Conservation (phyloP, 2,113 vertebrate genomes). For the Pipa parva region DNA sequence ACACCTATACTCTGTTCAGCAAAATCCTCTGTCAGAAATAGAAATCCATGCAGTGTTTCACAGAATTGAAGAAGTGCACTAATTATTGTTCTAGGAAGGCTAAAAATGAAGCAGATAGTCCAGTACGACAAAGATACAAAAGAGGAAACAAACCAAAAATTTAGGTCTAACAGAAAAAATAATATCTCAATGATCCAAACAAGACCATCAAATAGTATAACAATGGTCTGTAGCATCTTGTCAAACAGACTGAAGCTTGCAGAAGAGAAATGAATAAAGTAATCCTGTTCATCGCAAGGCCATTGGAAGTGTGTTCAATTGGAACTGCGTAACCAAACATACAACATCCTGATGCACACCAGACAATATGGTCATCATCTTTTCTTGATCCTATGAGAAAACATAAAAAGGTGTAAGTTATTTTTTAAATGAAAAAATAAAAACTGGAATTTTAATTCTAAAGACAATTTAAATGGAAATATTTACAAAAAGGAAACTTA, state of each 20-base stretch:
- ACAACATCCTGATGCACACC: no score
- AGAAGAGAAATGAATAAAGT: background rate
- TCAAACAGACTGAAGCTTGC: conserved; percentile 21
- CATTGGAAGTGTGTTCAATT: no score
- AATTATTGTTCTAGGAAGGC: conserved; percentile 66
- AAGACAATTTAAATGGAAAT: background rate
- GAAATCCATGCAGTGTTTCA: conserved; percentile 57
- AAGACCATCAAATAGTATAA: conserved; percentile 67
- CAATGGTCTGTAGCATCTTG: conserved; percentile 83
- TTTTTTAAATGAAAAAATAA: no score
- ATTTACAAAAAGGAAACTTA: background rate
- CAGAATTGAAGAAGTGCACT: conserved; percentile 61
- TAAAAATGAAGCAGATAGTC: conserved; percentile 64
- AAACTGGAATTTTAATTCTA: no score
- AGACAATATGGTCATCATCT: no score
- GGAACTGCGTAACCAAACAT: no score
- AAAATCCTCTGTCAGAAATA: conserved; percentile 57
- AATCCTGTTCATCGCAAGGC: background rate
- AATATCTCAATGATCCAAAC: conserved; percentile 71
- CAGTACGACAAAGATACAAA: conserved; percentile 67
- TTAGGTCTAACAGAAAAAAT: conserved; percentile 78
- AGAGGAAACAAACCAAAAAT: conserved; percentile 81
- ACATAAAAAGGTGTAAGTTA: no score
- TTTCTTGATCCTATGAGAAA: no score
- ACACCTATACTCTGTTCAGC: conserved; percentile 51